Base-by-base conservation (phyloP, 1,140 invertebrate species). In the Reticulitermes speratus region DNA sequence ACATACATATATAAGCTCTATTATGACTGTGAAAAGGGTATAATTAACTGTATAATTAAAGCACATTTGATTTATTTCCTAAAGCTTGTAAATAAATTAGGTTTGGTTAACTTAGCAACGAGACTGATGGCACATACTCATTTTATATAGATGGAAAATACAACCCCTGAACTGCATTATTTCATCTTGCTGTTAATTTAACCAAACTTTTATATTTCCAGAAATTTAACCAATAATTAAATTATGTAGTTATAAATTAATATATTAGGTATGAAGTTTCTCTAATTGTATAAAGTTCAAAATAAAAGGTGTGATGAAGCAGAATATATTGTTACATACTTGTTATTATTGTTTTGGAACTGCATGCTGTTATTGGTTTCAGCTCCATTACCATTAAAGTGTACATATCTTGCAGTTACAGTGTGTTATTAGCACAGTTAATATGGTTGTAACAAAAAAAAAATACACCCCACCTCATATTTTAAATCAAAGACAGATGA, bases 181-280 rank as follows among this genome's bases (percentile, higher is more conserved):
- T 48, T 83, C 30, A 84, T 52, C 45, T 52, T 52, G 45, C 9
- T 84, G 44, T 52, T 45, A 48, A 84, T 12, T 23, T 32, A 45
- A 52, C 83, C 44, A 84, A 52, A 84, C 30, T 30, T 52, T 23
- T 30, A 84, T 52, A 52, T 52, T 52, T 48, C 23, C 44, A 52
- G 0, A 84, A 59, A 11, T 84, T 30, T 48, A 11, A 84, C 25
- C 52, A n/a, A 19, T 59, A 55, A 1, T 52, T 84, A 84, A 52
- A 52, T 52, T 52, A 84, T 21, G 52, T 52, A 84, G 82, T 83
- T 45, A 84, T 84, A 84, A 84, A 84, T 84, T 84, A 84, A 84
- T 84, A 52, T 30, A 59, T 12, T n/a, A 84, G 14, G 55, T 52
- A 52, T 84, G 23, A 14, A 52, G 83, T 55, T 52, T 32, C 25